Evolutionary conservation across 1,140 invertebrate species (phyloP).

Genomic region (Drosophila chauvacae): DNA sequence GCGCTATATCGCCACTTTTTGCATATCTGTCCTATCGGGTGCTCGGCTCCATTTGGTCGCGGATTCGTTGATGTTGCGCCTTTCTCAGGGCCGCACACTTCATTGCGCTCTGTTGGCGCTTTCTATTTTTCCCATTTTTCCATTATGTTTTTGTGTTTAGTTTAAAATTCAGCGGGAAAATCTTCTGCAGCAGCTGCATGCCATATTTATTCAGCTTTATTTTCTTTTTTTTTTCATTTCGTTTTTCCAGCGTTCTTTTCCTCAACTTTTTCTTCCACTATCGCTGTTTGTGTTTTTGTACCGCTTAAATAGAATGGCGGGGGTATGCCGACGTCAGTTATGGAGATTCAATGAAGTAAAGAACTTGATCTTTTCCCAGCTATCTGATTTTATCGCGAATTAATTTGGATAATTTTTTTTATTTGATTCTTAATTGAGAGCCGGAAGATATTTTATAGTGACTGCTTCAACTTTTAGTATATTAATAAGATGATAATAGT

Average conservation of each 20-base stretch:
- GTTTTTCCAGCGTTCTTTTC: slow-evolving; percentile 1
- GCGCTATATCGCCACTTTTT: slow-evolving; percentile 21
- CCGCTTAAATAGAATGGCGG: background rate
- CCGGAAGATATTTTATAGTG: too few species aligned
- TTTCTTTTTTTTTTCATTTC: slow-evolving; percentile 2
- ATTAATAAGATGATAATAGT: too few species aligned
- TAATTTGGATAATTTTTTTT: background rate
- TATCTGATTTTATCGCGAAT: background rate
- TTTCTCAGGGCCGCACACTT: slow-evolving; percentile 64
- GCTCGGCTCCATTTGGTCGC: slow-evolving; percentile 61
- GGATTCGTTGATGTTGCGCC: slow-evolving; percentile 32
- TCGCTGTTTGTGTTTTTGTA: slow-evolving; percentile 30
- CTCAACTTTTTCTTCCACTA: slow-evolving; percentile 14
- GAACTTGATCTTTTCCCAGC: background rate
- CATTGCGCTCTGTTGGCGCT: slow-evolving; percentile 78
- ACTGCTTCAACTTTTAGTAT: too few species aligned
- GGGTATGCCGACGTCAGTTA: background rate
- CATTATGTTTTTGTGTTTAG: slow-evolving; percentile 74
- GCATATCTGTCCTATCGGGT: slow-evolving; percentile 37
- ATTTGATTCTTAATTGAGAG: too few species aligned
- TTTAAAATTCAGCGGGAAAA: slow-evolving; percentile 74
- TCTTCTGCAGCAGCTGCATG: slow-evolving; percentile 61
- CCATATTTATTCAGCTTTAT: slow-evolving; percentile 48
- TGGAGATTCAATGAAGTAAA: background rate
- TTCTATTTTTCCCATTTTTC: slow-evolving; percentile 76